Evolutionary conservation across 1,140 invertebrate species (phyloP), one percentile per base, ranked within the genome.

Genomic region (Philotrypesis tridentata): DNA sequence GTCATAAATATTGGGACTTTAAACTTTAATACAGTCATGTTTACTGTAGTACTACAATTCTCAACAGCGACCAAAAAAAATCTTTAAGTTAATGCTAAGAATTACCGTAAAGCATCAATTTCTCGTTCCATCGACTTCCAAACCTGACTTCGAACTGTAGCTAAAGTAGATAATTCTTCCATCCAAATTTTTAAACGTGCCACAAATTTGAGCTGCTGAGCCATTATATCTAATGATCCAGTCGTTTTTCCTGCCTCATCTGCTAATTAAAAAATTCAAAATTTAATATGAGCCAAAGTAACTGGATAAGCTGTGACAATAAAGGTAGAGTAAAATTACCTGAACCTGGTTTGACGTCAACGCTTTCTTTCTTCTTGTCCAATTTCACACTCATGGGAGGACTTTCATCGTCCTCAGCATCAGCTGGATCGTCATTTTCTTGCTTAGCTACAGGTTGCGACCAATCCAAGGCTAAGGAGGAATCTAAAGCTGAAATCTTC

Each of bases 61-160:
- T n/a, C n/a, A n/a, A n/a, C n/a, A n/a, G n/a, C n/a, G n/a, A n/a
- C n/a, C n/a, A n/a, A n/a, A n/a, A n/a, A n/a, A n/a, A n/a, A n/a
- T n/a, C n/a, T n/a, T n/a, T n/a, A n/a, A n/a, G n/a, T n/a, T n/a
- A n/a, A n/a, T n/a, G n/a, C n/a, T n/a, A n/a, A 99, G 21, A 99
- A 93, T 83, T 97, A 95, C 83, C 97, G 94, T 5, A 99, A 91
- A 0, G 98, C 97, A 85, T 98, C 96, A 33, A 98, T 97, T 92
- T 99, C 98, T 83, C 96, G 95, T 91, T 99, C 98, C 98, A 91
- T 99, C 98, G 12, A 99, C 98, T 94, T 99, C 99, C 92, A 99
- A 99, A 6, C 98, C 98, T 73, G n/a, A n/a, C n/a, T n/a, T n/a
- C n/a, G n/a, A n/a, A n/a, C n/a, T n/a, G 98, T 99, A 2, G 98